These are phyloP conservation scores for Cryptoprocta ferox DNA, from an alignment of 2,797 vertebrate species.

Conservation along the genomic window DNA sequence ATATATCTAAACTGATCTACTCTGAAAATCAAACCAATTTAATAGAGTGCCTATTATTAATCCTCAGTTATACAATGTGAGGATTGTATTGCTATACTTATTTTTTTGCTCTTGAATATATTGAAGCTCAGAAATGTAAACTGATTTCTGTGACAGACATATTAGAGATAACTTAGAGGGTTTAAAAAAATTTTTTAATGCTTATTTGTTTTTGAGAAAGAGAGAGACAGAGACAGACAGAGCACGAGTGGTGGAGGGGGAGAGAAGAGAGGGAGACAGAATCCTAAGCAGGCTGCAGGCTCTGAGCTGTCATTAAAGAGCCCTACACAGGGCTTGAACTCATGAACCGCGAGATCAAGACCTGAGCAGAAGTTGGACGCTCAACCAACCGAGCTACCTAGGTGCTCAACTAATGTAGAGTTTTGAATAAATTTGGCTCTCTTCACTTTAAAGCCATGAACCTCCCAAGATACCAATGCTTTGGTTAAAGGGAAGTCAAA, in stretches of 20 bases:
- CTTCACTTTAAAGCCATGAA: not conserved
- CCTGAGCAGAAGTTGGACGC: no score
- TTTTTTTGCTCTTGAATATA: conserved; percentile 9
- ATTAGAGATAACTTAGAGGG: not conserved
- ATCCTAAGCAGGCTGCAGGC: no score
- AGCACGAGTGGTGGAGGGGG: no score
- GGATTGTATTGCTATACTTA: not conserved
- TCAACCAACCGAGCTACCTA: no score
- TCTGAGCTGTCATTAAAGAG: no score
- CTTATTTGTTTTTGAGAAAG: no score
- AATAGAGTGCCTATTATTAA: not conserved
- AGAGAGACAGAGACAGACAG: no score
- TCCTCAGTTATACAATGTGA: not conserved
- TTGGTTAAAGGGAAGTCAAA: not conserved
- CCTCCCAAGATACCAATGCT: not conserved
- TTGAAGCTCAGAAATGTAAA: not conserved
- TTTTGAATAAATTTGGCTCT: not conserved
- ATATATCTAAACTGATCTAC: not conserved
- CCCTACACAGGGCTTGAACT: no score
- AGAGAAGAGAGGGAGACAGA: no score
- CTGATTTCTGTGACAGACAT: not conserved
- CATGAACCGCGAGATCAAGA: no score
- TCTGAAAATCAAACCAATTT: not conserved
- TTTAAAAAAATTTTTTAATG: no score
- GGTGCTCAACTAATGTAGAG: not conserved